These are phyloP conservation scores for Gymnogyps californianus DNA, from an alignment of 2,113 vertebrate species.

Conservation along the genomic window DNA sequence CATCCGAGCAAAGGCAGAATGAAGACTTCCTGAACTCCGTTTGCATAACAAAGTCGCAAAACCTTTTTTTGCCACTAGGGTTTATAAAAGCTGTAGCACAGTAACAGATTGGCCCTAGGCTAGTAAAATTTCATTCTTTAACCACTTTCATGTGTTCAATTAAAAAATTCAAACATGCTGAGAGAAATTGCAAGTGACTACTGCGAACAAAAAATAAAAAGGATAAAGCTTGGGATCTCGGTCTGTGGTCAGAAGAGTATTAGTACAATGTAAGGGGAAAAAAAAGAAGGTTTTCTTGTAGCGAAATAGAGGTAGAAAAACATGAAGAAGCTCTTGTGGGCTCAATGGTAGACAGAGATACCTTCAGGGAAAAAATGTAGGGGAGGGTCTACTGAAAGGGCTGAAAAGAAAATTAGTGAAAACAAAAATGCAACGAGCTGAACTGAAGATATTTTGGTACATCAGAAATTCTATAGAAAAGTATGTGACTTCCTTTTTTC, in stretches of 20 bases:
- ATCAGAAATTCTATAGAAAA: background rate
- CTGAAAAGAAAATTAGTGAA: background rate
- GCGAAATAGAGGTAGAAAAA: background rate
- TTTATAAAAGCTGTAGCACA: background rate
- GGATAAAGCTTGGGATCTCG: background rate
- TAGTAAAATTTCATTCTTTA: background rate
- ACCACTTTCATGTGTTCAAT: background rate
- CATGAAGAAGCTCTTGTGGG: background rate
- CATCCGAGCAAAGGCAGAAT: background rate
- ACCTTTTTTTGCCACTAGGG: background rate
- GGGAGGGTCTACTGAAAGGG: background rate
- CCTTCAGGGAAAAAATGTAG: background rate
- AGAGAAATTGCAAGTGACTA: background rate
- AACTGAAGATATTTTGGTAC: background rate
- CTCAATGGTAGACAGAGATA: background rate
- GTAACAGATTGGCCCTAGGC: background rate
- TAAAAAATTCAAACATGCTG: background rate
- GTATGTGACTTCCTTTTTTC: background rate
- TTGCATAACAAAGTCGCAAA: background rate
- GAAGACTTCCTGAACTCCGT: background rate
- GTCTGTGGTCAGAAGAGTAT: background rate
- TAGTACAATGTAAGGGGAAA: background rate
- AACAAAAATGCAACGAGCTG: background rate
- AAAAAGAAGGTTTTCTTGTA: background rate
- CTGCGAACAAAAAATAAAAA: background rate